Evolutionary conservation across 2,888 invertebrate genomes (phyloP).

Genomic region (Orchesellides sinensis): DNA sequence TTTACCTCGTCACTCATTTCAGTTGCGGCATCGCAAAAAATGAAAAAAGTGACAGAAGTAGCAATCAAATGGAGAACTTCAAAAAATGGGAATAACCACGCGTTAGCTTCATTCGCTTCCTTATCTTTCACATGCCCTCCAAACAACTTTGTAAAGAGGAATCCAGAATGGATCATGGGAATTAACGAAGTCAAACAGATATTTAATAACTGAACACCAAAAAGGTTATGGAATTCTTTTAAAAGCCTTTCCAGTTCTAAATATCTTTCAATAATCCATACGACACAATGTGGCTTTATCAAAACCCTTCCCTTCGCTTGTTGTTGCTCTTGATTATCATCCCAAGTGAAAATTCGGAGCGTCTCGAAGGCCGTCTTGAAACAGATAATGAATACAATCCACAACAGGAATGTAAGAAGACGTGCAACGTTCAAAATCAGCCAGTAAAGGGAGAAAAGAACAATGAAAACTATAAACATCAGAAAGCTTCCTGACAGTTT

Average conservation of each 20-base stretch:
- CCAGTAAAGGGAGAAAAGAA: neutral
- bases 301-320: too few relatives aligned
- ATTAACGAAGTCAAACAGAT: neutral
- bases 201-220: neutral
- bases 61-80: neutral
- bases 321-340: neutral
- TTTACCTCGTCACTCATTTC: slow-evolving; percentile 15
- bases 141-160: too few relatives aligned
- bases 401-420: neutral
- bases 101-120: too few relatives aligned
- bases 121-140: too few relatives aligned
- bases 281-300: neutral
- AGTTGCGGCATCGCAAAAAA: slow-evolving; percentile 13
- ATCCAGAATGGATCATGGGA: neutral
- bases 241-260: neutral
- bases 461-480: neutral
- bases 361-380: neutral
- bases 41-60: neutral
- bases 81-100: too few relatives aligned
- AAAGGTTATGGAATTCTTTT: neutral
- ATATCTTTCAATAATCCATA: neutral
- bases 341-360: neutral
- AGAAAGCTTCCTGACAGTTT: neutral
- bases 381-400: neutral
- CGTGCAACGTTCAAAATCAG: neutral